Percentiles rank a stretch among this genome's conserved stretches.
Conservation (phyloP, 2,797 vertebrate species). For the Antrozous pallidus region DNA sequence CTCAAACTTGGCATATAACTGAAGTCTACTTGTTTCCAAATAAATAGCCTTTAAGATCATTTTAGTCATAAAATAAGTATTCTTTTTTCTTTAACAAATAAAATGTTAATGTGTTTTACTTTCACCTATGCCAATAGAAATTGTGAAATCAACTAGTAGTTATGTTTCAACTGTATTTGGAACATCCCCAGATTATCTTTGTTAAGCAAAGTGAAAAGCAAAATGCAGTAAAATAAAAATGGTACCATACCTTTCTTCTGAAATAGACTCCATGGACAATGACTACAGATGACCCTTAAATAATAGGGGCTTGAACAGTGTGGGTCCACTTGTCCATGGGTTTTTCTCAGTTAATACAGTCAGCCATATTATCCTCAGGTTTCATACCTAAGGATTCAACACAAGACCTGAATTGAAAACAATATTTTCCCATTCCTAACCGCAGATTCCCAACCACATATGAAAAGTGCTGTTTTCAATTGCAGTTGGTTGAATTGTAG, state of each 20-base stretch:
- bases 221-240: neutral
- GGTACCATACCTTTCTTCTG: fast-evolving
- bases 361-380: neutral
- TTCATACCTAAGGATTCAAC: neutral
- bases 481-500: neutral
- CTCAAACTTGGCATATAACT: neutral
- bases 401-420: neutral
- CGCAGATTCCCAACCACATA: neutral
- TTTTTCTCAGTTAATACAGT: neutral
- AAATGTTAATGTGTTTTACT: neutral
- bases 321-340: neutral
- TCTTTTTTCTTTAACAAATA: neutral
- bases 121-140: neutral
- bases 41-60: neutral
- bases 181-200: neutral
- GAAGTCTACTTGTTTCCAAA: neutral
- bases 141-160: neutral
- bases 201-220: neutral
- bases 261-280: neutral
- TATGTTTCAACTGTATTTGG: neutral
- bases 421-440: neutral
- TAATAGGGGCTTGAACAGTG: neutral
- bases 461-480: neutral
- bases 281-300: neutral
- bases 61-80: neutral